Evolutionary conservation across 2,888 invertebrate species (phyloP).

Genomic region (Lepetodrilus schrolli): DNA sequence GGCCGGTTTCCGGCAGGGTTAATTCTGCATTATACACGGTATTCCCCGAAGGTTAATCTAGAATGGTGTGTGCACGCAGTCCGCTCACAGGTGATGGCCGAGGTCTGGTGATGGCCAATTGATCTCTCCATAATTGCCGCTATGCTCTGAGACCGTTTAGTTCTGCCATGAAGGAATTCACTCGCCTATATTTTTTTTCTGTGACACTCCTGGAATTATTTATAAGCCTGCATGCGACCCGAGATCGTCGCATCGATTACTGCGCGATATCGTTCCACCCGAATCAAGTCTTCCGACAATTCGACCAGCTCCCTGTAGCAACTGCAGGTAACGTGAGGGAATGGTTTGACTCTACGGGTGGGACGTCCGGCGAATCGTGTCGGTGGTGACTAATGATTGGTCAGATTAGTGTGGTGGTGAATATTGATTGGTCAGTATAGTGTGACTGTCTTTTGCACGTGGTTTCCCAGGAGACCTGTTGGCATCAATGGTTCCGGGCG

Average conservation of each 20-base stretch:
- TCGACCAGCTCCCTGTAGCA: not conserved
- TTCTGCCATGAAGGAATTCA: not conserved
- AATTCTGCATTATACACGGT: not conserved
- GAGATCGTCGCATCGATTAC: not conserved
- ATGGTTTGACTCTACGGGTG: not conserved
- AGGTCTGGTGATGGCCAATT: not conserved
- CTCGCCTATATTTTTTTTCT: not conserved
- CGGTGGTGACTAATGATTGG: not conserved
- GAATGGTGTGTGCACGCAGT: not conserved
- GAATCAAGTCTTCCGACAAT: too few relatives aligned
- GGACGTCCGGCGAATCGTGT: not conserved
- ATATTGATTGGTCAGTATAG: not conserved
- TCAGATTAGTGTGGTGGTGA: not conserved
- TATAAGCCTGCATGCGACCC: not conserved
- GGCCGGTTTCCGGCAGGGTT: not conserved
- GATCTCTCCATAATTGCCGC: not conserved
- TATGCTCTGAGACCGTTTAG: not conserved
- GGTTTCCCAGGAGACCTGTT: conserved; percentile 18
- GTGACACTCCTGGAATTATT: conserved; percentile 4
- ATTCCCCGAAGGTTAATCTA: not conserved
- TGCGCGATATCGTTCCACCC: not conserved
- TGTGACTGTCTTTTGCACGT: conserved; percentile 15
- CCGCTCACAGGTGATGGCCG: not conserved
- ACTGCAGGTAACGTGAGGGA: not conserved
- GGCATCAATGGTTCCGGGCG: not conserved